These are phyloP conservation scores for Caradrina clavipalpis DNA, from an alignment of 2,888 invertebrate genomes.

Conservation along the genomic window DNA sequence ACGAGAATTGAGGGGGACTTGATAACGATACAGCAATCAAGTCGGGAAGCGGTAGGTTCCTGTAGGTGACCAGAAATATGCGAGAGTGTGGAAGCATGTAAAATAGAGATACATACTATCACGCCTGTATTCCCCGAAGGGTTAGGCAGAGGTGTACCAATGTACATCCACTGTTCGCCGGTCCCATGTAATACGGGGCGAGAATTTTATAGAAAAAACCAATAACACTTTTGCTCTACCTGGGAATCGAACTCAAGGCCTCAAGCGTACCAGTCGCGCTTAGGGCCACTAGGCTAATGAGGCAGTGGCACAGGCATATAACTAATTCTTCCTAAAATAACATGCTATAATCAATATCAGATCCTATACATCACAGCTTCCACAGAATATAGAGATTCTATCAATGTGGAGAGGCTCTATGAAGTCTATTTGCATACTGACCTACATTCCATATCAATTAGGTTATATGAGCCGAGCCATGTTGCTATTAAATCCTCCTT, in stretches of 20 bases:
- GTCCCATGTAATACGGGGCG: too few relatives aligned
- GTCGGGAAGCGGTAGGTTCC: slow-evolving; percentile 30
- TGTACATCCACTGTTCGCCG: too few relatives aligned
- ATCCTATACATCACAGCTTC: neutral
- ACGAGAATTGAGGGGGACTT: slow-evolving; percentile 51
- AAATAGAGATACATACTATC: neutral
- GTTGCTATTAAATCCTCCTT: slow-evolving; percentile 19
- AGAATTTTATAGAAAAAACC: too few relatives aligned
- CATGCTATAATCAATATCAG: neutral
- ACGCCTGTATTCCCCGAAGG: too few relatives aligned
- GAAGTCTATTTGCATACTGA: slow-evolving; percentile 53
- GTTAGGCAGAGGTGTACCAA: too few relatives aligned
- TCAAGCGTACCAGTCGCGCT: too few relatives aligned
- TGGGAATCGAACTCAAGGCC: too few relatives aligned
- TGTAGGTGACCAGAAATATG: slow-evolving; percentile 12
- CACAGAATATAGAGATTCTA: slow-evolving; percentile 18
- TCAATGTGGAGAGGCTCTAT: slow-evolving; percentile 27
- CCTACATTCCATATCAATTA: slow-evolving; percentile 51
- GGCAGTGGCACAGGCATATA: too few relatives aligned
- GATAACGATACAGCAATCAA: slow-evolving; percentile 43
- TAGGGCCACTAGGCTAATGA: too few relatives aligned
- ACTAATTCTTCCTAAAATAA: too few relatives aligned
- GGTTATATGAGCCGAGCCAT: slow-evolving; percentile 37
- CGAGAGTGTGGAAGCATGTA: neutral
- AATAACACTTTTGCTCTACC: too few relatives aligned